A percentile compares a stretch with the other conserved stretches of the same genome.
These are phyloP conservation scores for Macrosteles quadrilineatus DNA, from an alignment of 1,140 invertebrate genomes.

Conservation along the genomic window DNA sequence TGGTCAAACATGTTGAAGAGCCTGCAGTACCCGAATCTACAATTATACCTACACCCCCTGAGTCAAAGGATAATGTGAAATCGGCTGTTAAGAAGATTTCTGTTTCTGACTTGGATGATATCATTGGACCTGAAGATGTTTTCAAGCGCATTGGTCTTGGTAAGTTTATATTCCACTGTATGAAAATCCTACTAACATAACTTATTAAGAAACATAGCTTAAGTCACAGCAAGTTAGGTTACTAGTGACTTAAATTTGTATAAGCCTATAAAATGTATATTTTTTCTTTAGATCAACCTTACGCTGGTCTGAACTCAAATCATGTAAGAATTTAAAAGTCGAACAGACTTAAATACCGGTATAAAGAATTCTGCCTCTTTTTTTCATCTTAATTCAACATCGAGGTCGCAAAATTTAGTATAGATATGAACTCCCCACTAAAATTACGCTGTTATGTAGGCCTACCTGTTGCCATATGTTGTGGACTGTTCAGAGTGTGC, in stretches of 20 bases:
- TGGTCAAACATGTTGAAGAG: no score
- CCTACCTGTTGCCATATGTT: no score
- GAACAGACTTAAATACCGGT: no score
- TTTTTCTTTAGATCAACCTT: neutral
- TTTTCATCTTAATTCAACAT: no score
- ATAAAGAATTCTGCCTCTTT: no score
- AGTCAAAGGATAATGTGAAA: neutral
- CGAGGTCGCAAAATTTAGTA: no score
- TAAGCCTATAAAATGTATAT: neutral
- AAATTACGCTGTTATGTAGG: no score
- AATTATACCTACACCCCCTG: neutral
- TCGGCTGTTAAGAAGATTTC: neutral
- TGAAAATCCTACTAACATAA: no score
- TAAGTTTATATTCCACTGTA: conserved; percentile 28
- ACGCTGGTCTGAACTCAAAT: neutral
- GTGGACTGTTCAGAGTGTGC: no score
- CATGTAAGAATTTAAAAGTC: no score
- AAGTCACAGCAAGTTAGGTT: neutral
- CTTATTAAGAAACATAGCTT: no score
- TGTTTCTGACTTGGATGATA: conserved; percentile 11
- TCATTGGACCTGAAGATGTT: conserved; percentile 40
- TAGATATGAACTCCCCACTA: no score
- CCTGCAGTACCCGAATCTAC: neutral
- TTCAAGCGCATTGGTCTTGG: conserved; percentile 41
- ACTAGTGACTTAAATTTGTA: neutral